Evolutionary conservation across 2,113 vertebrate genomes (phyloP).

Genomic region (Hylia prasina): DNA sequence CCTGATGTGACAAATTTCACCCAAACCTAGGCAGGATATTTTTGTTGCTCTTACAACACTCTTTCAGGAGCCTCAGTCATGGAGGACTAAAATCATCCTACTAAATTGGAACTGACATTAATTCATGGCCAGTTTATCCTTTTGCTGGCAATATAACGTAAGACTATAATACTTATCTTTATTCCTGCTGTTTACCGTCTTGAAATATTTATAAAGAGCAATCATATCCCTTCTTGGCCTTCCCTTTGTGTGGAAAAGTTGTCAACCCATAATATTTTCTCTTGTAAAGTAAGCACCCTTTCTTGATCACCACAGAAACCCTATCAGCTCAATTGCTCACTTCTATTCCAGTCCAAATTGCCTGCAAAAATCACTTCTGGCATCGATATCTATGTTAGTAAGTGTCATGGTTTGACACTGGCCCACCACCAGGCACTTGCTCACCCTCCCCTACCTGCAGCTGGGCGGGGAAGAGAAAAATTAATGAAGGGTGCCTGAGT

Average conservation of each 20-base stretch:
- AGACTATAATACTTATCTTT: neutral
- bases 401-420: neutral
- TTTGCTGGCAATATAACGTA: neutral
- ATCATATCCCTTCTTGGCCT: neutral
- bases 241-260: neutral
- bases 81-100: neutral
- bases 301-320: neutral
- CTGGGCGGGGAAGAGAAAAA: neutral
- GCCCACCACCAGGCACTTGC: fast-evolving
- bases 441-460: neutral
- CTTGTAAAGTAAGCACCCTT: neutral
- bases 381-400: fast-evolving
- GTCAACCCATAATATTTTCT: neutral
- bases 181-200: neutral
- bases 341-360: neutral
- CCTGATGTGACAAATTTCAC: neutral
- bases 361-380: neutral
- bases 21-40: neutral
- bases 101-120: neutral
- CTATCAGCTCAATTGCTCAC: neutral
- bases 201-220: neutral
- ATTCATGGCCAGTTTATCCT: neutral
- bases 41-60: neutral
- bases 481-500: neutral
- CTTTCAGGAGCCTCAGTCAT: neutral